phyloP scores from a whole-genome alignment of 2,113 vertebrate species.

The Zosterops japonicus region DNA sequence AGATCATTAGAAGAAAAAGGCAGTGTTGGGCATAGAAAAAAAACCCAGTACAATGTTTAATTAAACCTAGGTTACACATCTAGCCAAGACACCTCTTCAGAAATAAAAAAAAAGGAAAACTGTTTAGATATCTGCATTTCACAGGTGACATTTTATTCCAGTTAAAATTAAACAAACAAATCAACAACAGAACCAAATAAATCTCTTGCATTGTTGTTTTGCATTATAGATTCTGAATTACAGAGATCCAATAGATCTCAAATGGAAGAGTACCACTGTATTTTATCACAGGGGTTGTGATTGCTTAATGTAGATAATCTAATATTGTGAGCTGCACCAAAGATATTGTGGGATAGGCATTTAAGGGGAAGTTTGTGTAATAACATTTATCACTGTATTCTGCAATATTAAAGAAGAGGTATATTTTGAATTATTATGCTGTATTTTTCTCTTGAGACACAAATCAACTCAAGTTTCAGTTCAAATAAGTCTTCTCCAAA shows the following conservation, averaged over 20 bases:
- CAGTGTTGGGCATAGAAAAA: neutral
- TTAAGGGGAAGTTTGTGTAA: neutral
- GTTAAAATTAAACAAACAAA: neutral
- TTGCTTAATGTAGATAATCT: neutral
- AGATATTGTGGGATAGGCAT: neutral
- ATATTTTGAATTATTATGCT: slow-evolving; percentile 18
- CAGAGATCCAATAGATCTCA: neutral
- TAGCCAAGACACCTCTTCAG: neutral
- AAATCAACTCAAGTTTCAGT: slow-evolving; percentile 12
- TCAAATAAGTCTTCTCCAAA: slow-evolving; percentile 34
- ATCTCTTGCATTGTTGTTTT: neutral
- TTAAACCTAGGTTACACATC: neutral
- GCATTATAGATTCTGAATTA: neutral
- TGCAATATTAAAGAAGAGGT: slow-evolving; percentile 8
- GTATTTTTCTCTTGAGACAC: neutral
- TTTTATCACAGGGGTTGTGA: neutral
- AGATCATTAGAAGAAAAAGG: slow-evolving; percentile 25
- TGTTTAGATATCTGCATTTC: neutral
- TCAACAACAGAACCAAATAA: neutral
- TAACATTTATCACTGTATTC: slow-evolving; percentile 4
- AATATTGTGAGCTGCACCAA: neutral
- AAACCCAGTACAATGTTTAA: neutral
- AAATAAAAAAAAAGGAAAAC: neutral
- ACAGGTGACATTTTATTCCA: neutral
- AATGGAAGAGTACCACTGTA: neutral